These are phyloP conservation scores for Halictus ligatus DNA, from an alignment of 2,888 invertebrate species.

Conservation along the genomic window DNA sequence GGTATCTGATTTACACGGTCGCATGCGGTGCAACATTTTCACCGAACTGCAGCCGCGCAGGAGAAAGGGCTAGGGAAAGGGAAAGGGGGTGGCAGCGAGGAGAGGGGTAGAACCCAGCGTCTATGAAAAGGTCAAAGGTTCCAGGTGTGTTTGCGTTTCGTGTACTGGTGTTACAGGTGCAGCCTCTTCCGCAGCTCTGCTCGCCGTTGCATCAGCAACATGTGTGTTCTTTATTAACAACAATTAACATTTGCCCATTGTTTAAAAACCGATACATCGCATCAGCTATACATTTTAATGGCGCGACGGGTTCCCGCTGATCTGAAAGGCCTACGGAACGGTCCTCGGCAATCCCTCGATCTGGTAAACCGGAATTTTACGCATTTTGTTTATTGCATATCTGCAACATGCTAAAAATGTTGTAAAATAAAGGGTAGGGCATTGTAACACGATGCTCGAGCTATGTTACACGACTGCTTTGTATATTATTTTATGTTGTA, in stretches of 20 bases:
- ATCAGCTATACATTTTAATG: conserved; percentile 10
- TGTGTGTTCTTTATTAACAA: conserved; percentile 84
- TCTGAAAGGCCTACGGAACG: neutral
- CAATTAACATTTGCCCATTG: conserved; percentile 82
- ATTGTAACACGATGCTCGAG: conserved; percentile 14
- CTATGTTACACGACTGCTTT: neutral
- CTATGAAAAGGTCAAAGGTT: conserved; percentile 76
- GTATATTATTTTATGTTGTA: neutral
- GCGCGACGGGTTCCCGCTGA: neutral
- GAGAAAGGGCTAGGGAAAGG: conserved; percentile 57
- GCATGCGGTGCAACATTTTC: conserved; percentile 49
- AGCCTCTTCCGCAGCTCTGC: conserved; percentile 83
- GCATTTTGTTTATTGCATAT: conserved; percentile 39
- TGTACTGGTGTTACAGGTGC: conserved; percentile 76
- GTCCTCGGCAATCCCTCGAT: neutral
- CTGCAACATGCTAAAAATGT: conserved; percentile 21
- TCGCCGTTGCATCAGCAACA: conserved; percentile 84
- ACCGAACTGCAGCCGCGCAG: conserved; percentile 61
- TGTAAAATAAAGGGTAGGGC: conserved; percentile 21
- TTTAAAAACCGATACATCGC: conserved; percentile 54
- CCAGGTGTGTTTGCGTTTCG: conserved; percentile 75
- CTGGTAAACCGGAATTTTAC: neutral
- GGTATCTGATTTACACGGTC: conserved; percentile 18
- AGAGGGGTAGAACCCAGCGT: conserved; percentile 68
- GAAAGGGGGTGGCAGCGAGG: conserved; percentile 67